Base-by-base conservation (phyloP, 2,113 vertebrate genomes). In the Symphodus melops region DNA sequence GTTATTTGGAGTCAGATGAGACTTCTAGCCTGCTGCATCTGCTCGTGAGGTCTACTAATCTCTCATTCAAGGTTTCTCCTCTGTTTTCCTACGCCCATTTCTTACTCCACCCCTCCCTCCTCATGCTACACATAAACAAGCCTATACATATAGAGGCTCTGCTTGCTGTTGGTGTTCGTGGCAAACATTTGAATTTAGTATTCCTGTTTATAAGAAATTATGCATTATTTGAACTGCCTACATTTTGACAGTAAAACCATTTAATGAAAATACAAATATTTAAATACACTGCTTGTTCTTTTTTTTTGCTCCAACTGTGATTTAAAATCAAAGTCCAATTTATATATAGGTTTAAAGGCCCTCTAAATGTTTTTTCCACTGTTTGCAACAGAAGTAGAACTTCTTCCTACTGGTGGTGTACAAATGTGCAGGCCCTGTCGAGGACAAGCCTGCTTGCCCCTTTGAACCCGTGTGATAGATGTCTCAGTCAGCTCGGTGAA, bases 381-480 rank as follows among this genome's bases (percentile, higher is more conserved):
- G 4, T 33, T 33, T 33, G 28, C 28, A 33, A 33, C 5, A 33
- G 28, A 33, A 33, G 28, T 33, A 6, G 28, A 33, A 33, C 28
- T 33, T 33, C 4, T 33, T 33, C 17, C 19, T 37, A 44, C 61
- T 21, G 62, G 37, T 72, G 73, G 79, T 85, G 75, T 57, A 78
- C 81, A 86, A 72, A 84, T 78, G 83, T 81, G 86, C 72, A 61
- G 79, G 89, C 39, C 68, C 67, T 39, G 25, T 21, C 51, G 49
- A 81, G 53, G 62, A 77, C 77, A 90, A 71, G 66, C 85, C 77
- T 79, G 25, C 19, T 77, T 70, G 44, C 6, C 72, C 79, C 86
- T 90, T 87, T 90, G 84, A 88, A 90, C 85, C 78, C 72, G 4
- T 17, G 6, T 85, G 83, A 89, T 77, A 77, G 74, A 83, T 81